Evolutionary conservation across 2,797 vertebrate genomes (phyloP).

Genomic region (Sebastes taczanowskii): DNA sequence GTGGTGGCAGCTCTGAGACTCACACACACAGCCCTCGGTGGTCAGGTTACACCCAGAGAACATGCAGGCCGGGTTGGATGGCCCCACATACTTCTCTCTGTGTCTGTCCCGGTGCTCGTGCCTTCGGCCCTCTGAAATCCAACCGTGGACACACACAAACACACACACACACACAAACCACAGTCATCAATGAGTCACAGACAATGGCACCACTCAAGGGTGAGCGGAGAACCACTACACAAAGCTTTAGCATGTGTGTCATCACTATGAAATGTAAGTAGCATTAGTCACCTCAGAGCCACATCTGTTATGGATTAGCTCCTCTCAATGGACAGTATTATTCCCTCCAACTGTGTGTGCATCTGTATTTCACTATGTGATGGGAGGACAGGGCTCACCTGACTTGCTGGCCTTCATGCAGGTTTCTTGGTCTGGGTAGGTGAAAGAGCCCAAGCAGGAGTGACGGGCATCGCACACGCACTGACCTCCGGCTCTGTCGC

Average conservation of each 20-base stretch:
- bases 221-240: slow-evolving; percentile 32
- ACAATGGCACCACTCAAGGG: slow-evolving; percentile 53
- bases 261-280: slow-evolving; percentile 70
- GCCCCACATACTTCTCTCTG: slow-evolving; percentile 81
- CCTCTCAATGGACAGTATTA: slow-evolving; percentile 54
- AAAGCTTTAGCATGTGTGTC: slow-evolving; percentile 62
- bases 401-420: slow-evolving; percentile 74
- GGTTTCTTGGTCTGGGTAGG: slow-evolving; percentile 77
- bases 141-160: slow-evolving; percentile 32
- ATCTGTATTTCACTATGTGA: background rate
- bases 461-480: slow-evolving; percentile 81
- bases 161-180: slow-evolving; percentile 35
- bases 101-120: slow-evolving; percentile 76
- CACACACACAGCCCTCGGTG: slow-evolving; percentile 79
- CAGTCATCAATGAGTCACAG: slow-evolving; percentile 65
- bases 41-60: slow-evolving; percentile 88
- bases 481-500: slow-evolving; percentile 73
- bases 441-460: slow-evolving; percentile 80
- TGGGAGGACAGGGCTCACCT: slow-evolving; percentile 66
- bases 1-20: slow-evolving; percentile 83
- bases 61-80: slow-evolving; percentile 77
- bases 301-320: slow-evolving; percentile 77
- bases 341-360: slow-evolving; percentile 13
- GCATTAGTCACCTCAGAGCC: slow-evolving; percentile 66
- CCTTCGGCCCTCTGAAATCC: slow-evolving; percentile 72